Base-by-base conservation (phyloP, 1,140 invertebrate genomes). In the Teleogryllus occipitalis region DNA sequence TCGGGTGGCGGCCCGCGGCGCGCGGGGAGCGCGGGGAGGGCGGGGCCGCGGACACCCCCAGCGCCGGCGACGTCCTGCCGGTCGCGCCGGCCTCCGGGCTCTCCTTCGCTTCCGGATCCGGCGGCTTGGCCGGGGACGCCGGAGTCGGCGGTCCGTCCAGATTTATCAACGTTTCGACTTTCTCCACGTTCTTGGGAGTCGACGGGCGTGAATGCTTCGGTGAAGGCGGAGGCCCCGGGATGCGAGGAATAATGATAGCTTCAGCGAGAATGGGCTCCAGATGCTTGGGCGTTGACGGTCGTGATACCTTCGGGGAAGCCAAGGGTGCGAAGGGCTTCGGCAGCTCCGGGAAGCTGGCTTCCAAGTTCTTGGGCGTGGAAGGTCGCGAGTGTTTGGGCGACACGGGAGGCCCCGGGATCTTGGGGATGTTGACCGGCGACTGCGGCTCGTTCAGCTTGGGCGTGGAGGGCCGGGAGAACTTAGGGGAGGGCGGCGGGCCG, bases 361-460 rank as follows among this genome's bases (percentile, higher is more conserved):
- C 46, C 10, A 72, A 39, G 18, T 54, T 15, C 27, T 46, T 54
- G 21, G 74, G 76, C 54, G 77, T 48, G 8, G 77, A 78, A 65
- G 80, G 80, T 8, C 49, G 48, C 7, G 76, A 75, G 27, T 65
- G 77, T 75, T 46, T 77, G 10, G 74, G 74, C 21, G 80, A 75
- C 10, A 10, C 8, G 46, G 79, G 74, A 0, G 80, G 76, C 7
- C 39, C 74, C 6, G 76, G 76, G 7, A 75, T 77, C 47, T 75
- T 80, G 8, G 79, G 74, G 8, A 80, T 75, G 46, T 15, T 48
- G 73, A 27, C 8, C 47, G 7, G n/a, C 7, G 78, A 21, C n/a
- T 15, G 46, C 21, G 27, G 18, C 7, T 74, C 73, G 18, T 48
- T 21, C 21, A 47, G 48, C 27, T 65, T 49, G 0, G 78, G 5